phyloP scores from a whole-genome alignment of 2,888 invertebrate species.

The Zootermopsis nevadensis region DNA sequence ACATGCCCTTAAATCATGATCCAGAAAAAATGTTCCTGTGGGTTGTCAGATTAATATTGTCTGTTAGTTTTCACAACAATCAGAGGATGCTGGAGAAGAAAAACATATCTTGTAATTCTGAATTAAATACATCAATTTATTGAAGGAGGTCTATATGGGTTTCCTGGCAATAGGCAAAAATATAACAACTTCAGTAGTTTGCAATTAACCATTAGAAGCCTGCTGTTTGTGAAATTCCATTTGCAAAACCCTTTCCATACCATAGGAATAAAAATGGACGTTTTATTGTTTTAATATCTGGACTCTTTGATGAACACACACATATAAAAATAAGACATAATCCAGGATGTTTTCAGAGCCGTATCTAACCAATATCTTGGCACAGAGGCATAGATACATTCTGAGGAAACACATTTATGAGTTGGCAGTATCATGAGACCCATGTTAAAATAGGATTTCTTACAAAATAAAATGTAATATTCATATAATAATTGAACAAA shows the following conservation, averaged over 20 bases:
- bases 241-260: conserved; percentile 20
- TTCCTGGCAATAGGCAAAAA: conserved; percentile 12
- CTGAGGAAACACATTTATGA: conserved; percentile 30
- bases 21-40: too few species aligned
- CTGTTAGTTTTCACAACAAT: conserved; percentile 33
- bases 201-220: conserved; percentile 27
- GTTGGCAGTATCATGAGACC: conserved; percentile 22
- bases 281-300: conserved; percentile 37
- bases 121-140: conserved; percentile 27
- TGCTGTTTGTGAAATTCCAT: conserved; percentile 5
- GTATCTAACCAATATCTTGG: conserved; percentile 31
- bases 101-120: conserved; percentile 22
- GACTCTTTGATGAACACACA: not conserved
- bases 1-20: too few species aligned
- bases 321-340: conserved; percentile 41
- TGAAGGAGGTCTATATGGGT: conserved; percentile 8
- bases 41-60: conserved; percentile 33
- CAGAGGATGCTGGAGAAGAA: conserved; percentile 14
- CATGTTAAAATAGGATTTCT: conserved; percentile 21
- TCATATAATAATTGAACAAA: conserved; percentile 14
- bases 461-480: conserved; percentile 29
- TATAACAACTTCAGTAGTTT: not conserved
- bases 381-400: conserved; percentile 17
- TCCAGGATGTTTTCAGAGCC: conserved; percentile 32
- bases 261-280: conserved; percentile 39